Evolutionary conservation across 1,140 invertebrate genomes (phyloP).

Genomic region (Eumeta japonica): DNA sequence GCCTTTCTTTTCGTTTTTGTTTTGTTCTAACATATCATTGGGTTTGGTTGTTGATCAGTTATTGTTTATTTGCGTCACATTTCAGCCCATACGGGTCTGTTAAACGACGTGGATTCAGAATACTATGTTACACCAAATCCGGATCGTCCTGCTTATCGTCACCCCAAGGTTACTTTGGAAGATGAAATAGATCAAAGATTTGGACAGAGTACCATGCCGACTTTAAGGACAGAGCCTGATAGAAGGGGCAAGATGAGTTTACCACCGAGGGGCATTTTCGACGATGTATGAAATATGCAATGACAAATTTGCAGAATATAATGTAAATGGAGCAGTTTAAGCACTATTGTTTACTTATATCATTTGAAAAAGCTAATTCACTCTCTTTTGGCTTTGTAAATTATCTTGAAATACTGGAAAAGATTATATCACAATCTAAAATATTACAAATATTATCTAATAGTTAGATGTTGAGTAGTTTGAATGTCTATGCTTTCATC

Average conservation of each 20-base stretch:
- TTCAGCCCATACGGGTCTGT: conserved; percentile 54
- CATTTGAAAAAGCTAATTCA: no score
- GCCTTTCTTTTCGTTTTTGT: neutral
- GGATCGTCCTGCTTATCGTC: conserved; percentile 30
- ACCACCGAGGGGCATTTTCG: conserved; percentile 79
- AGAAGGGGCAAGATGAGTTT: conserved; percentile 58
- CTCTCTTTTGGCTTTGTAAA: no score
- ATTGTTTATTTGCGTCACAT: conserved; percentile 45
- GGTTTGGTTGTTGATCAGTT: conserved; percentile 24
- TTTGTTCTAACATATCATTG: conserved; percentile 1
- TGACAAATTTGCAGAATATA: no score
- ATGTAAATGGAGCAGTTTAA: no score
- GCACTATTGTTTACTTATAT: no score
- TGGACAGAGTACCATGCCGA: conserved; percentile 59
- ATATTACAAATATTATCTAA: no score
- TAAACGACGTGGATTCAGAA: conserved; percentile 53
- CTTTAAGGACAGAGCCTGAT: conserved; percentile 42
- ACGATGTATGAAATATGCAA: conserved; percentile 83
- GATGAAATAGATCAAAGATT: conserved; percentile 64
- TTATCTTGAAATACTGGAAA: no score
- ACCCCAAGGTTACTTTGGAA: conserved; percentile 39
- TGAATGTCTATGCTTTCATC: no score
- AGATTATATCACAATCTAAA: no score
- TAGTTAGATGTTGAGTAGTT: no score
- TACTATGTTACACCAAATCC: conserved; percentile 51